Evolutionary conservation across 2,797 vertebrate species (phyloP).

Genomic region (Loris lydekkerianus): DNA sequence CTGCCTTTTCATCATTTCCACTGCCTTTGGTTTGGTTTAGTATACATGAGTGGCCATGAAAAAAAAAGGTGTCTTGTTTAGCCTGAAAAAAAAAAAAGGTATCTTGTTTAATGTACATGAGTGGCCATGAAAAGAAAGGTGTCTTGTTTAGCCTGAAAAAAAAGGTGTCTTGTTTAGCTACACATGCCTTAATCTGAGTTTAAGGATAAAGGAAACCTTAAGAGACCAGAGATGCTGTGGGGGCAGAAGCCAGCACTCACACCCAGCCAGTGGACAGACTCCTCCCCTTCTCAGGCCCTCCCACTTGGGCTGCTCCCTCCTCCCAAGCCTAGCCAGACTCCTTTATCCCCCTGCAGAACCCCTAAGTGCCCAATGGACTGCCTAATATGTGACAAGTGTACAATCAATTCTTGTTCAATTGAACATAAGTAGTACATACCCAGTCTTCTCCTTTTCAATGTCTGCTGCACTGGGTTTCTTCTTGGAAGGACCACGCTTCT

Average conservation of each 20-base stretch:
- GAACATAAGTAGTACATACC: slow-evolving; percentile 10
- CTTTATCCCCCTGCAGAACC: background rate
- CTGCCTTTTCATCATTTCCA: slow-evolving; percentile 9
- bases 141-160: background rate
- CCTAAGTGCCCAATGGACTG: background rate
- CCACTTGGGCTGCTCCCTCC: background rate
- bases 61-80: background rate
- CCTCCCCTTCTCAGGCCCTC: background rate
- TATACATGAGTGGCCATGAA: background rate
- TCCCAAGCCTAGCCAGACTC: background rate
- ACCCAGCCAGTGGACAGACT: background rate
- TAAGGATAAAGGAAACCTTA: slow-evolving; percentile 56
- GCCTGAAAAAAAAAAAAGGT: too few species aligned
- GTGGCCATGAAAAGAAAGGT: background rate
- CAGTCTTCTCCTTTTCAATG: background rate
- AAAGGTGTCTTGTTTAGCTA: background rate
- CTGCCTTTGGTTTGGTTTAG: background rate
- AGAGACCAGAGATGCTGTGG: background rate
- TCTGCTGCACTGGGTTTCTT: background rate
- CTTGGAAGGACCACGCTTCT: background rate
- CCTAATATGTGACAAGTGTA: background rate
- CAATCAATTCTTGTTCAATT: background rate
- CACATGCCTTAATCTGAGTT: slow-evolving; percentile 46
- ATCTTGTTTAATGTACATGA: background rate
- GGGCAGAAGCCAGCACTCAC: background rate